These are phyloP conservation scores for Actenoides hombroni DNA, from an alignment of 2,113 vertebrate species.

Conservation along the genomic window DNA sequence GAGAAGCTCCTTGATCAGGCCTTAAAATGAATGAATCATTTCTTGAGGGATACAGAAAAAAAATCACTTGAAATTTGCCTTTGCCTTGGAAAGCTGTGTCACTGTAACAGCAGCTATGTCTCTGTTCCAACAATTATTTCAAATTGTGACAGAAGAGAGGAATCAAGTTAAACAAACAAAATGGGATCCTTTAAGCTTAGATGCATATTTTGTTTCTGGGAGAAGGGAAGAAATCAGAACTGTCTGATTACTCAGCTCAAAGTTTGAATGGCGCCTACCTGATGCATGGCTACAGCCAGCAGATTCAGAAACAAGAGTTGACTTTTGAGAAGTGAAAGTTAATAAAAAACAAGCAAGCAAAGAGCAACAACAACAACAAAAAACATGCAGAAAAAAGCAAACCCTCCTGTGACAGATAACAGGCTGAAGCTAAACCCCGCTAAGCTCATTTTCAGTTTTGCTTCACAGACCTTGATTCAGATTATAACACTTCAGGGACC, in stretches of 20 bases:
- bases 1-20: not conserved
- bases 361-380: not conserved
- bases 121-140: not conserved
- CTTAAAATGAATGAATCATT: not conserved
- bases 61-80: not conserved
- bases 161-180: not conserved
- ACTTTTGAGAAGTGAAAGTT: not conserved
- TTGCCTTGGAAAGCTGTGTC: not conserved
- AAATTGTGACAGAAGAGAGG: not conserved
- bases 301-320: not conserved
- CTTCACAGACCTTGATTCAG: slow-evolving; percentile 60
- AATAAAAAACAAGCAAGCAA: not conserved
- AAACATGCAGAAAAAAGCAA: not conserved
- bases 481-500: slow-evolving; percentile 44
- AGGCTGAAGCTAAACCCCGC: slow-evolving; percentile 33
- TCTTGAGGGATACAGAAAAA: not conserved
- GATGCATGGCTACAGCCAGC: rapidly evolving
- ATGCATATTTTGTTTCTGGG: not conserved
- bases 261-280: not conserved
- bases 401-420: slow-evolving; percentile 52
- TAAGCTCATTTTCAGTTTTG: slow-evolving; percentile 63
- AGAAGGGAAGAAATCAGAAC: not conserved
- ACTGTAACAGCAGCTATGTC: not conserved
- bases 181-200: not conserved
- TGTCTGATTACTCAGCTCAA: not conserved